These are phyloP conservation scores for Lasioglossum morio DNA, from an alignment of 2,888 invertebrate genomes.

Conservation along the genomic window DNA sequence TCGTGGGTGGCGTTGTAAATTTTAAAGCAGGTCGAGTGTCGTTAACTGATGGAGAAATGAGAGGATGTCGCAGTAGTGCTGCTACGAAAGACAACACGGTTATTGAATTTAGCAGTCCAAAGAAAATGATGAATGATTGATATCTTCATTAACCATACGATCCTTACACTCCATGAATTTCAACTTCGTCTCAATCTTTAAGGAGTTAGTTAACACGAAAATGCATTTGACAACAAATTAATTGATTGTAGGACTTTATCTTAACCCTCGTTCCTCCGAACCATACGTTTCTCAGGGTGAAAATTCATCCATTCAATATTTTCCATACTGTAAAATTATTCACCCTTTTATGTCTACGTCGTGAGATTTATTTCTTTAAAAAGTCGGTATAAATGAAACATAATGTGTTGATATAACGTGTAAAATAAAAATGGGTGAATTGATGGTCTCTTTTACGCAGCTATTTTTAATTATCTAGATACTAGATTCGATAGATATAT, in stretches of 20 bases:
- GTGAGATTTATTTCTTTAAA: too few relatives aligned
- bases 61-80: slow-evolving; percentile 17
- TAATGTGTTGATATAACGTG: too few relatives aligned
- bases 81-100: neutral
- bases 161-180: neutral
- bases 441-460: too few relatives aligned
- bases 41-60: slow-evolving; percentile 6
- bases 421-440: too few relatives aligned
- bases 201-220: neutral
- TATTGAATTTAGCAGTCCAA: neutral
- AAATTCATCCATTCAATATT: too few relatives aligned
- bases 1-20: neutral
- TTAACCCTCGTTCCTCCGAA: too few relatives aligned
- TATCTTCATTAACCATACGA: neutral
- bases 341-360: too few relatives aligned
- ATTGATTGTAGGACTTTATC: neutral
- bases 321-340: too few relatives aligned
- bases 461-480: too few relatives aligned
- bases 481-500: too few relatives aligned
- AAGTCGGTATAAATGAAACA: too few relatives aligned
- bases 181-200: neutral
- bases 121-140: neutral
- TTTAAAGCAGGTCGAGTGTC: slow-evolving; percentile 18
- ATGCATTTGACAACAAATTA: neutral
- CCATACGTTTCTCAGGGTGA: too few relatives aligned